phyloP scores from a whole-genome alignment of 2,113 vertebrate species.

The Tretioscincus oriximinensis region DNA sequence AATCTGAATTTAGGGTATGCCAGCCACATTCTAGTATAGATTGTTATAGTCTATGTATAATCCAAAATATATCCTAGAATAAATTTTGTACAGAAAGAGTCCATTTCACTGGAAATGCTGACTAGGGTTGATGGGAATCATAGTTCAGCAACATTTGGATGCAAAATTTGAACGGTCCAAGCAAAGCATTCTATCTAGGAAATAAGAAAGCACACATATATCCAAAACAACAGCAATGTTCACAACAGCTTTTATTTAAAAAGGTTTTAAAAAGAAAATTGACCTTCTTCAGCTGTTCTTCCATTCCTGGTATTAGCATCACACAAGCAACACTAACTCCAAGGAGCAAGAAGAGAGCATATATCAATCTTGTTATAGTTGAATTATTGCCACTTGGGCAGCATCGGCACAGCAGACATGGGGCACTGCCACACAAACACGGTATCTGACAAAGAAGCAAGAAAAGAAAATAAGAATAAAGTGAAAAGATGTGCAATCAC shows the following conservation, averaged over 20 bases:
- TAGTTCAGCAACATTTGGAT: background rate
- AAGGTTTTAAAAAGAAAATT: slow-evolving; percentile 29
- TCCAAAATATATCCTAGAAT: no score
- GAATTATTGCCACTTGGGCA: slow-evolving; percentile 97
- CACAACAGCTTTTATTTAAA: background rate
- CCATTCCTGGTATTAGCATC: slow-evolving; percentile 98
- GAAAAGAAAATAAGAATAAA: background rate
- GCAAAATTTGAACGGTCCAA: background rate
- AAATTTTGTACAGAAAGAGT: no score
- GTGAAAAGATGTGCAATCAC: background rate
- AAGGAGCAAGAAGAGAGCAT: slow-evolving; percentile 90
- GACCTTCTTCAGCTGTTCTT: slow-evolving; percentile 96
- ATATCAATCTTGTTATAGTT: slow-evolving; percentile 92
- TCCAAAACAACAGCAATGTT: background rate
- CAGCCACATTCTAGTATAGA: no score
- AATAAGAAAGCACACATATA: background rate
- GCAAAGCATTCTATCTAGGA: background rate
- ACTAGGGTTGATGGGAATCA: no score
- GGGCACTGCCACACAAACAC: slow-evolving; percentile 94
- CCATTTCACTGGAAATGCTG: no score
- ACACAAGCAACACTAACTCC: slow-evolving; percentile 91
- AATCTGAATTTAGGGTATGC: background rate
- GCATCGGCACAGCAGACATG: slow-evolving; percentile 93
- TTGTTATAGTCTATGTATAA: no score
- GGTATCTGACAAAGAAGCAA: slow-evolving; percentile 79